Base-by-base conservation (phyloP, 2,888 invertebrate genomes). In the Barypeithes pellucidus region DNA sequence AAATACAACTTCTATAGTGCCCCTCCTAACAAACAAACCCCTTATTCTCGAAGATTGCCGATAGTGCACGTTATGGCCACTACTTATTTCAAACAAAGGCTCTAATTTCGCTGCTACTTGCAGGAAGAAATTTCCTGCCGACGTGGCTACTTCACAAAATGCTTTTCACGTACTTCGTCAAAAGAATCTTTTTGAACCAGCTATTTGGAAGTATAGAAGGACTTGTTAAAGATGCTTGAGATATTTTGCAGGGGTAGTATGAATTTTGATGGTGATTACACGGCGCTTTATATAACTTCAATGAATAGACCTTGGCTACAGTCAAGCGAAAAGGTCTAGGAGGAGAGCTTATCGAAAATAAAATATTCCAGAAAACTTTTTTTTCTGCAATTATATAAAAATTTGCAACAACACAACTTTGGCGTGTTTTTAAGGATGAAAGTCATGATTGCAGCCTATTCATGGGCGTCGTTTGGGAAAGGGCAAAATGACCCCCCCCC, bases 81-180 rank as follows among this genome's bases (percentile, higher is more conserved):
- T 52, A 72, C 72, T 73, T 73, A 63, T 33, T 59, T 65, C 54
- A 57, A 57, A 73, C 73, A 73, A 73, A 73, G 65, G 73, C 68
- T 57, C 72, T 67, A 72, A 72, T 72, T 72, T 67, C 52, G 62
- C 72, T 45, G 45, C 67, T 54, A 43, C 67, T 68, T 54, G 62
- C 62, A 69, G 36, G 67, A 72, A 67, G 67, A 71, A 72, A 39
- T 72, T 72, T 67, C 52, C 72, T 61, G 72, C 72, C 67, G 72
- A 72, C 72, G 62, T 45, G 62, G 72, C 67, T 57, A 67, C 67
- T 67, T 72, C 52, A 72, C 59, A 72, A 72, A 72, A 72, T 54
- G 72, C 72, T 43, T 72, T 72, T 67, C 67, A 72, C 67, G 67
- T 72, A 67, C 67, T 33, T 24, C 18, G 24, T 45, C 36, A 52